These are phyloP conservation scores for Rhorus exstirpatorius DNA, from an alignment of 2,888 invertebrate species.

Conservation along the genomic window DNA sequence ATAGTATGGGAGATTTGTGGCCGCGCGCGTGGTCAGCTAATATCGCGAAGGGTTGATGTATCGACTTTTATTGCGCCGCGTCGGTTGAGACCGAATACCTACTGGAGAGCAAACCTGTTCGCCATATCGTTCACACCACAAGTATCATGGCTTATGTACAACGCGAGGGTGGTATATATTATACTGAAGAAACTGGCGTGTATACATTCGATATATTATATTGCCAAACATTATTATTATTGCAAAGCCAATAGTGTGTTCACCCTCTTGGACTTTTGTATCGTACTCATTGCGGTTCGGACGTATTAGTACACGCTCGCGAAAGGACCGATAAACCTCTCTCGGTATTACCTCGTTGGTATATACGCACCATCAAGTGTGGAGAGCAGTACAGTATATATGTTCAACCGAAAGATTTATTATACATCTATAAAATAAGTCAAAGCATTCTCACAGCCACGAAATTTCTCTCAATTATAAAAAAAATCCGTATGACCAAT, in stretches of 20 bases:
- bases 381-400: too few species aligned
- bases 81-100: constrained; percentile 10
- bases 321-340: constrained; percentile 58
- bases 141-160: constrained; percentile 41
- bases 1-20: constrained; percentile 70
- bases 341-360: constrained; percentile 24
- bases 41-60: constrained; percentile 73
- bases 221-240: constrained; percentile 51
- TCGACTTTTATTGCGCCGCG: constrained; percentile 67
- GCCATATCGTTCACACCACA: constrained; percentile 30
- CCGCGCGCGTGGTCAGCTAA: constrained; percentile 71
- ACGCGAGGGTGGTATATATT: constrained; percentile 11
- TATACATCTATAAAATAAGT: constrained; percentile 38
- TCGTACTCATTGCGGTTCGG: constrained; percentile 26
- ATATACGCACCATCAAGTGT: constrained; percentile 6
- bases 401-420: constrained; percentile 55
- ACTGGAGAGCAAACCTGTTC: constrained; percentile 39
- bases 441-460: constrained; percentile 12
- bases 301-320: constrained; percentile 35
- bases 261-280: constrained; percentile 26
- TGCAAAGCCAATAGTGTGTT: constrained; percentile 45
- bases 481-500: not conserved
- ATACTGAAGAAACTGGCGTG: constrained; percentile 3
- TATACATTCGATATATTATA: constrained; percentile 28
- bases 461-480: constrained; percentile 1